Conservation (phyloP, 1,140 invertebrate genomes). For the Branchinecta lindahli region DNA sequence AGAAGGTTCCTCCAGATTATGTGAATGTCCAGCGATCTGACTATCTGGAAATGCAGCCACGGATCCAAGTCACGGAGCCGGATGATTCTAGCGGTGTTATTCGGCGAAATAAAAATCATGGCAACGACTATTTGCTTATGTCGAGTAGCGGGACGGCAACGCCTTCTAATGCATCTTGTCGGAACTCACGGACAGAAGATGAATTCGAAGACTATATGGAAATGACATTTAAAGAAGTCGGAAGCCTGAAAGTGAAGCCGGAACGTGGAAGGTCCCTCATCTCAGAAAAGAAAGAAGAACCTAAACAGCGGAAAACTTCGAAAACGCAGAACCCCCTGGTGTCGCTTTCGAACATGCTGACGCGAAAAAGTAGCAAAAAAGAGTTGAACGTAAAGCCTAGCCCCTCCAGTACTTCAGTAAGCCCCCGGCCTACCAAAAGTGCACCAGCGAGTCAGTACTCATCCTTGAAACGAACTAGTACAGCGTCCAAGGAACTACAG, state of each 20-base stretch:
- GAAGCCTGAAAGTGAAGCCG: neutral
- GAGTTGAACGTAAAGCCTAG: neutral
- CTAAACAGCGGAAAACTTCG: slow-evolving; percentile 10
- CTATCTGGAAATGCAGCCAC: neutral
- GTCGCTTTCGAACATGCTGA: slow-evolving; percentile 12
- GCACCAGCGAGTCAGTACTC: slow-evolving; percentile 19
- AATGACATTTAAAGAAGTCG: slow-evolving; percentile 15
- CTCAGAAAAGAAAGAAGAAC: slow-evolving; percentile 11
- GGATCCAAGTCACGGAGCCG: slow-evolving; percentile 16
- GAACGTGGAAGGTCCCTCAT: slow-evolving; percentile 10
- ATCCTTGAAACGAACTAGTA: slow-evolving; percentile 15
- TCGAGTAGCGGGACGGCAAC: slow-evolving; percentile 14
- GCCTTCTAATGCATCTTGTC: slow-evolving; percentile 13
- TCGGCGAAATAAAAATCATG: slow-evolving; percentile 1
- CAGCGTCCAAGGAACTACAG: neutral
- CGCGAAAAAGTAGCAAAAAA: neutral
- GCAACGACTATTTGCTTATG: slow-evolving; percentile 16
- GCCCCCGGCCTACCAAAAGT: slow-evolving; percentile 16
- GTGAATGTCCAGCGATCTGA: neutral
- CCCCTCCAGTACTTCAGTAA: neutral
- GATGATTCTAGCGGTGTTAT: slow-evolving; percentile 10
- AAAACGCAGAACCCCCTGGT: slow-evolving; percentile 10
- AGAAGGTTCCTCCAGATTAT: neutral
- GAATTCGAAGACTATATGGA: slow-evolving; percentile 19
- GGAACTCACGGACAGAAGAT: slow-evolving; percentile 20